A percentile compares a stretch with the other conserved stretches of the same genome.
These are phyloP conservation scores for Rhynchomys soricoides DNA, from an alignment of 2,113 vertebrate species.

Conservation along the genomic window DNA sequence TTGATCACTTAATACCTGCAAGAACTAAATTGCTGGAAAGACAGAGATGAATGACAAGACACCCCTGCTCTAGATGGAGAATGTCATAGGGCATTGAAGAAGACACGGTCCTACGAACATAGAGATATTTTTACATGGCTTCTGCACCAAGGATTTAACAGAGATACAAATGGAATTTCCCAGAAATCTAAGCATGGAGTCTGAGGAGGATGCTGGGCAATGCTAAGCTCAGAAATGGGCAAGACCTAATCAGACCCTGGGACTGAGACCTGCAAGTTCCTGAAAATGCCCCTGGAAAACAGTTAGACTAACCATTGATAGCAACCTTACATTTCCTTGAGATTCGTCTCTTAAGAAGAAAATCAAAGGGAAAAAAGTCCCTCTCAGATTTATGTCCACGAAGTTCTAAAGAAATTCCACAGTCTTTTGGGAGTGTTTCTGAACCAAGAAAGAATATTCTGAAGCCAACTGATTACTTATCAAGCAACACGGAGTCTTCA, in stretches of 20 bases:
- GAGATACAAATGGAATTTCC: not conserved
- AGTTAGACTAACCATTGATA: not conserved
- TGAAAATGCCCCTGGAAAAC: not conserved
- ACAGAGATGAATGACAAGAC: not conserved
- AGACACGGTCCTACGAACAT: accelerated
- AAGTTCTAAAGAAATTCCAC: not conserved
- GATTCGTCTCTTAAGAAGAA: not conserved
- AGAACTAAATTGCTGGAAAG: not conserved
- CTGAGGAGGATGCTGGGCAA: not conserved
- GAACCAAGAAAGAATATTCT: not conserved
- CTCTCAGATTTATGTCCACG: not conserved
- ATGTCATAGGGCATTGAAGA: not conserved
- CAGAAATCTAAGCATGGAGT: not conserved
- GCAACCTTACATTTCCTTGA: not conserved
- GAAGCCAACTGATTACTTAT: not conserved
- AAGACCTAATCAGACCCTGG: not conserved
- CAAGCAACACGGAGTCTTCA: not conserved
- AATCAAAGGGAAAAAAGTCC: not conserved
- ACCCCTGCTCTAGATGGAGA: not conserved
- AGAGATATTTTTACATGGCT: too few species aligned
- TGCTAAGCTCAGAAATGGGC: not conserved
- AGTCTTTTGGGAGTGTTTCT: not conserved
- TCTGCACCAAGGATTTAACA: not conserved
- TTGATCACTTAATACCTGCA: not conserved
- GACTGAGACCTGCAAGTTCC: not conserved